Percentiles rank a stretch among this genome's conserved stretches.
These are phyloP conservation scores for Rhaphigaster nebulosa DNA, from an alignment of 2,888 invertebrate genomes.

Conservation along the genomic window DNA sequence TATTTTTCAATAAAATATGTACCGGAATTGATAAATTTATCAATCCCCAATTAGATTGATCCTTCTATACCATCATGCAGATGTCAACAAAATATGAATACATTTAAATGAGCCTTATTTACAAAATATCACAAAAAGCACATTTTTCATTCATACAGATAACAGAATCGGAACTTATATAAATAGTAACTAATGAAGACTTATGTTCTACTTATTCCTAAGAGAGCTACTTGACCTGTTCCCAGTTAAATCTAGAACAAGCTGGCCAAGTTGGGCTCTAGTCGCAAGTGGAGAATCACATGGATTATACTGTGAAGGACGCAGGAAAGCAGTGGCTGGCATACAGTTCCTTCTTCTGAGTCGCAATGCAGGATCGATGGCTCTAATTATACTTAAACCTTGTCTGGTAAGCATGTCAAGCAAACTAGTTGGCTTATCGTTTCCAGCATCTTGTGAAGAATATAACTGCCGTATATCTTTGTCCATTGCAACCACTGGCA, in stretches of 20 bases:
- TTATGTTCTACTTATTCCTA: background rate
- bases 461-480: slow-evolving; percentile 74
- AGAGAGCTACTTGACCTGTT: slow-evolving; percentile 16
- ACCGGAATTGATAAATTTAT: too few relatives aligned
- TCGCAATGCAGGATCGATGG: slow-evolving; percentile 84
- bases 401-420: slow-evolving; percentile 76
- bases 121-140: background rate
- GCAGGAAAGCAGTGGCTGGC: slow-evolving; percentile 31
- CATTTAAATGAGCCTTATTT: background rate
- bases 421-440: slow-evolving; percentile 63
- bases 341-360: slow-evolving; percentile 69
- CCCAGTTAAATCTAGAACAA: slow-evolving; percentile 62
- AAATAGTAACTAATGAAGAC: background rate
- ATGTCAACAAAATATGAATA: background rate
- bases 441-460: slow-evolving; percentile 31
- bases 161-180: background rate
- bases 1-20: too few relatives aligned
- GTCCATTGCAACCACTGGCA: slow-evolving; percentile 77
- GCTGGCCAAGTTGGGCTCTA: slow-evolving; percentile 64
- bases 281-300: slow-evolving; percentile 63
- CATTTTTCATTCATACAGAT: background rate
- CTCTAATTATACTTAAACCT: slow-evolving; percentile 80
- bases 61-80: too few relatives aligned
- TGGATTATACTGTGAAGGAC: slow-evolving; percentile 57
- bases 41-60: too few relatives aligned